A percentile compares a stretch with the other conserved stretches of the same genome.
Conservation (phyloP, 2,888 invertebrate species). For the Hypercompe scribonia region DNA sequence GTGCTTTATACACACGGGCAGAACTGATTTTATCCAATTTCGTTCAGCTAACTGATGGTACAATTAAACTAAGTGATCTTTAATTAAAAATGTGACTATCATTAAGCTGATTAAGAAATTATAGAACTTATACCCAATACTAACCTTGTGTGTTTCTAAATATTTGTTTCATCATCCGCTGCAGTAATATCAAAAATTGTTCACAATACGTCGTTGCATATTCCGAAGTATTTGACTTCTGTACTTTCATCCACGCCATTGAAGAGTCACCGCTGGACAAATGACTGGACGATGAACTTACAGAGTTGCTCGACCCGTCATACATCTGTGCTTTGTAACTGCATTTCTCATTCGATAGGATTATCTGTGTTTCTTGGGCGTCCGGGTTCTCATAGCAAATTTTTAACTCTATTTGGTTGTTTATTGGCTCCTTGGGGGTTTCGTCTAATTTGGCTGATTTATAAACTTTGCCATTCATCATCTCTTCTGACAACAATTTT, state of each 20-base stretch:
- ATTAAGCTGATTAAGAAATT: background rate
- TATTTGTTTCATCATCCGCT: slow-evolving; percentile 88
- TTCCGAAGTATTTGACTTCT: slow-evolving; percentile 74
- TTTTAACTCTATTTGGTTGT: slow-evolving; percentile 71
- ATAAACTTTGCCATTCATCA: slow-evolving; percentile 87
- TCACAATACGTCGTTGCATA: slow-evolving; percentile 84
- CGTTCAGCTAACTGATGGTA: background rate
- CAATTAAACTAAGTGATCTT: background rate
- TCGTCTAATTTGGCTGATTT: slow-evolving; percentile 72
- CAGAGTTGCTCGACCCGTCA: slow-evolving; percentile 66
- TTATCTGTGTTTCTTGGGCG: slow-evolving; percentile 73
- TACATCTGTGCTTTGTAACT: slow-evolving; percentile 77
- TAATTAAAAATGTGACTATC: background rate
- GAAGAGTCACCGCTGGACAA: slow-evolving; percentile 75
- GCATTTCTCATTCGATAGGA: slow-evolving; percentile 74
- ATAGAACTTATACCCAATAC: slow-evolving; percentile 11
- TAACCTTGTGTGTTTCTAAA: slow-evolving; percentile 86
- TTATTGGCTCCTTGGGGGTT: slow-evolving; percentile 54
- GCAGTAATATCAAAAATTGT: slow-evolving; percentile 87
- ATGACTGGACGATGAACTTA: slow-evolving; percentile 73
- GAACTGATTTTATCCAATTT: background rate
- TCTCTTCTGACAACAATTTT: slow-evolving; percentile 81
- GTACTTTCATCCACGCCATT: slow-evolving; percentile 85
- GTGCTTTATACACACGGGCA: background rate
- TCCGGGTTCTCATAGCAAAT: slow-evolving; percentile 75